Evolutionary conservation across 2,888 invertebrate species (phyloP).

Genomic region (Nematopogon swammerdamellus): DNA sequence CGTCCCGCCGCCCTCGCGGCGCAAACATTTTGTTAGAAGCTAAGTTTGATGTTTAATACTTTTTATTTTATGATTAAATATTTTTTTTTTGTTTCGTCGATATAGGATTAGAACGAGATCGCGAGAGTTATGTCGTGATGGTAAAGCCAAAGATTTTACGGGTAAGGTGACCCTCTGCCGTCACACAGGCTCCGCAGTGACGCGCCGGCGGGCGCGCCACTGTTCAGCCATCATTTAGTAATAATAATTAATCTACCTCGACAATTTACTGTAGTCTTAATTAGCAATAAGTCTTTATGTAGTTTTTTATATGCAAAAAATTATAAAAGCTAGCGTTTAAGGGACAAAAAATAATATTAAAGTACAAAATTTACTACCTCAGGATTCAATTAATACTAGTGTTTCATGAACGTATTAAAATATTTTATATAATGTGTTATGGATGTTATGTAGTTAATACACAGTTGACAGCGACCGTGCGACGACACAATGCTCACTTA

Average conservation of each 20-base stretch:
- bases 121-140: conserved; percentile 50
- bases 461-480: neutral
- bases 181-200: conserved; percentile 38
- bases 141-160: conserved; percentile 59
- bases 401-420: neutral
- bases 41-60: neutral
- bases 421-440: conserved; percentile 7
- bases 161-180: conserved; percentile 58
- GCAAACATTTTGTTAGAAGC: neutral
- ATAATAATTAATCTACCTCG: conserved; percentile 50
- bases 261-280: conserved; percentile 36
- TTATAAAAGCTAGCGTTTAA: conserved; percentile 32
- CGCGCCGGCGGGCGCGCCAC: conserved; percentile 2
- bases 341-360: conserved; percentile 34
- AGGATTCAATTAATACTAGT: conserved; percentile 34
- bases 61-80: neutral
- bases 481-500: neutral
- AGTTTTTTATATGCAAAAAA: conserved; percentile 52
- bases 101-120: conserved; percentile 21
- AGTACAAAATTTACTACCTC: conserved; percentile 57
- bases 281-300: conserved; percentile 45
- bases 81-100: neutral
- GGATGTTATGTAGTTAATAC: neutral
- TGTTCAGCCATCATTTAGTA: conserved; percentile 9
- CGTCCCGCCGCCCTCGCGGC: neutral